Evolutionary conservation across 1,140 invertebrate species (phyloP).

Genomic region (Nasonia longicornis): DNA sequence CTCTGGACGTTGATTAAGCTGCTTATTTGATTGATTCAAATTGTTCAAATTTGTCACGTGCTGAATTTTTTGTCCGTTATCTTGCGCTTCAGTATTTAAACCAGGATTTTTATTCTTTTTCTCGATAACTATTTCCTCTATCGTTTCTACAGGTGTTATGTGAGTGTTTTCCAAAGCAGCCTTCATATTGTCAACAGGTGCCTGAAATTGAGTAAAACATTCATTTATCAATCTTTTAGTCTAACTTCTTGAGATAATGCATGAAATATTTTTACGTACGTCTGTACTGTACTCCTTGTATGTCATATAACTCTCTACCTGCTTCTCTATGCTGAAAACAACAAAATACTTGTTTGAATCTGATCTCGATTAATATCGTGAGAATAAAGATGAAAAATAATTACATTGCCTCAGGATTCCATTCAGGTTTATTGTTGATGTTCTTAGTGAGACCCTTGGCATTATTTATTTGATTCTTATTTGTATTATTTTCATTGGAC

Average conservation of each 20-base stretch:
- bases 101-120: constrained; percentile 30
- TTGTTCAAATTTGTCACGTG: constrained; percentile 33
- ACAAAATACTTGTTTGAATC: constrained; percentile 4
- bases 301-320: constrained; percentile 22
- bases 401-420: constrained; percentile 51
- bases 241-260: too few relatives aligned
- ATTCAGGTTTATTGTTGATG: constrained; percentile 48
- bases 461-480: constrained; percentile 49
- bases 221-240: not conserved
- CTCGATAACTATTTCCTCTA: constrained; percentile 23
- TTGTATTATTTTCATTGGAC: constrained; percentile 45
- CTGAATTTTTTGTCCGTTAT: constrained; percentile 12
- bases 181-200: constrained; percentile 28
- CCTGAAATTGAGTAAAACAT: constrained; percentile 27
- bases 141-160: constrained; percentile 30
- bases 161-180: constrained; percentile 39
- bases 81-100: constrained; percentile 20
- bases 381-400: constrained; percentile 29
- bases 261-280: constrained; percentile 4
- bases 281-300: constrained; percentile 36
- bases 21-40: constrained; percentile 27
- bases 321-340: constrained; percentile 35
- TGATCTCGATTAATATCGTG: not conserved
- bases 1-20: constrained; percentile 31
- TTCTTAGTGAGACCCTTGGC: constrained; percentile 47